These are phyloP conservation scores for Novumbra hubbsi DNA, from an alignment of 2,797 vertebrate genomes.

Conservation along the genomic window DNA sequence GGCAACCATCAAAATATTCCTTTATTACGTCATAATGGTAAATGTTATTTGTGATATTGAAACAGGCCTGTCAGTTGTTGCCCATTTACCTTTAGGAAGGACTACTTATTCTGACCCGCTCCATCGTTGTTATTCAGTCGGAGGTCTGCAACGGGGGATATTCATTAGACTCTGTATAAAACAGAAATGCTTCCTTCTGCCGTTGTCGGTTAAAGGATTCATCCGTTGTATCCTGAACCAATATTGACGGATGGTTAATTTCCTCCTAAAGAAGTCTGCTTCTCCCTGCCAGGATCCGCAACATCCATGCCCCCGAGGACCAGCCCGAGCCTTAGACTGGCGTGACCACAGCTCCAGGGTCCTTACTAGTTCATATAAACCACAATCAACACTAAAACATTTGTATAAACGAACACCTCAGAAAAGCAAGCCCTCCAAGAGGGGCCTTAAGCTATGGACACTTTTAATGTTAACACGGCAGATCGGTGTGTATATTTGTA, in stretches of 20 bases:
- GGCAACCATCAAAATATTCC: neutral
- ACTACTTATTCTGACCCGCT: neutral
- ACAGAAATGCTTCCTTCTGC: conserved; percentile 22
- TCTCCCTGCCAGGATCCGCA: conserved; percentile 57
- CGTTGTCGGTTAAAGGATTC: conserved; percentile 44
- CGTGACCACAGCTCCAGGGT: conserved; percentile 63
- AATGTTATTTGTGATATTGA: neutral
- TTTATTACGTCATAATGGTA: neutral
- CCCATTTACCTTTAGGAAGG: neutral
- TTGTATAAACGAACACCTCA: conserved; percentile 64
- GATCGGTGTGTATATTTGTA: conserved; percentile 66
- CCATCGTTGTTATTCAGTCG: neutral
- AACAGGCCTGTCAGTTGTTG: neutral
- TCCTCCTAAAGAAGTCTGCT: conserved; percentile 56
- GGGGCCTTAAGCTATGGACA: conserved; percentile 62
- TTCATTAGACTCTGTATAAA: conserved; percentile 20
- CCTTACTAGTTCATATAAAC: conserved; percentile 54
- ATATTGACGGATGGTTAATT: conserved; percentile 67
- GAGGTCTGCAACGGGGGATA: conserved; percentile 5
- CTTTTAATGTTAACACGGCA: conserved; percentile 43
- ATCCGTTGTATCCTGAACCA: conserved; percentile 62
- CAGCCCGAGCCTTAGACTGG: conserved; percentile 55
- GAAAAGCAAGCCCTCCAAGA: conserved; percentile 54
- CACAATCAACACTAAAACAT: conserved; percentile 58
- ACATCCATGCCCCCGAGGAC: conserved; percentile 54